Conservation (phyloP, 2,113 vertebrate species). For the Hippocampus comes region DNA sequence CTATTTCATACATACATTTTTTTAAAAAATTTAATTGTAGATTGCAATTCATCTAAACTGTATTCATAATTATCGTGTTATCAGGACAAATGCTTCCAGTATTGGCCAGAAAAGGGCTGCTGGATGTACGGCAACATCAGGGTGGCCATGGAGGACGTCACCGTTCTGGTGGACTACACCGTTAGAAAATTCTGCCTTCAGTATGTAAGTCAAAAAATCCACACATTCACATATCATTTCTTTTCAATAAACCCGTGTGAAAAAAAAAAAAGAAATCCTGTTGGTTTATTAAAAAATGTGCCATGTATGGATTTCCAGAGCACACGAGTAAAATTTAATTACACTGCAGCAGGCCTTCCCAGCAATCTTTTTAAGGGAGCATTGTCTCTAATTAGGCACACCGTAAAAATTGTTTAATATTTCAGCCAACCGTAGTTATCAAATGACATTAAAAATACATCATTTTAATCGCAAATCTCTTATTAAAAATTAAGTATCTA, state of each 20-base stretch:
- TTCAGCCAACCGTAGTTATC: slow-evolving; percentile 29
- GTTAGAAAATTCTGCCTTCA: slow-evolving; percentile 93
- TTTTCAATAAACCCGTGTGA: neutral
- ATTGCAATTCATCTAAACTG: neutral
- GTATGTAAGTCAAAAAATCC: slow-evolving; percentile 71
- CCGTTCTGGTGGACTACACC: slow-evolving; percentile 92
- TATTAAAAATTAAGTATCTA: slow-evolving; percentile 54
- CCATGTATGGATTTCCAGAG: neutral
- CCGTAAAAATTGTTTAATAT: slow-evolving; percentile 7
- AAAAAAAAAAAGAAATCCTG: neutral
- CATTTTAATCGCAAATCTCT: slow-evolving; percentile 28
- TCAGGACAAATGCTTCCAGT: slow-evolving; percentile 92
- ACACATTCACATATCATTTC: neutral
- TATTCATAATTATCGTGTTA: neutral
- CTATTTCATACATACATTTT: too few species aligned
- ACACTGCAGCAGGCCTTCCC: slow-evolving; percentile 19
- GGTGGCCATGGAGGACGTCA: slow-evolving; percentile 86
- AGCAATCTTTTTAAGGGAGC: slow-evolving; percentile 10
- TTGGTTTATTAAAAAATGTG: slow-evolving; percentile 6
- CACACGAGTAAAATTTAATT: slow-evolving; percentile 19
- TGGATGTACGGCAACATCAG: slow-evolving; percentile 88
- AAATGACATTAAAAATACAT: slow-evolving; percentile 30
- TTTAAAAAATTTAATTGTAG: neutral
- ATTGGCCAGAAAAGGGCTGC: slow-evolving; percentile 96
- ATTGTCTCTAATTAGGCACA: slow-evolving; percentile 20